phyloP scores from a whole-genome alignment of 2,888 invertebrate species.

The Torymus tubicola region DNA sequence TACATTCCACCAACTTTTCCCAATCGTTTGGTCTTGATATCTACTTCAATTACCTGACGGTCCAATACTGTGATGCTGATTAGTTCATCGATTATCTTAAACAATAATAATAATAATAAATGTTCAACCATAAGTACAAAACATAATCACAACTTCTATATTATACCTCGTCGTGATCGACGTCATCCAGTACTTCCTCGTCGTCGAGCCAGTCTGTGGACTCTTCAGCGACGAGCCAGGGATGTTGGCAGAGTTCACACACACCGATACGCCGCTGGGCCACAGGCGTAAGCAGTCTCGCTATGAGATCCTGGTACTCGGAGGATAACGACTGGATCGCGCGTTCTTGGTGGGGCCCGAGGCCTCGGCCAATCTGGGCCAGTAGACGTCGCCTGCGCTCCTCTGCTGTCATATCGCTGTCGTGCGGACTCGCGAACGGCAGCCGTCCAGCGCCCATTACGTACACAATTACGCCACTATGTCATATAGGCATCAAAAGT shows the following conservation, averaged over 20 bases:
- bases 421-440: conserved; percentile 80
- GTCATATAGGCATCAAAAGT: no score
- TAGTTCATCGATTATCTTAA: conserved; percentile 77
- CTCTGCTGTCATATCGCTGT: conserved; percentile 76
- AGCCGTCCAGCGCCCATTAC: conserved; percentile 86
- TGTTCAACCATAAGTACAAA: not conserved
- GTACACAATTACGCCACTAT: conserved; percentile 85
- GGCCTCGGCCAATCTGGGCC: conserved; percentile 82
- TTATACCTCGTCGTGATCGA: conserved; percentile 57
- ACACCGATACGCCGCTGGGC: conserved; percentile 79
- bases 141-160: conserved; percentile 21
- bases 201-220: conserved; percentile 70
- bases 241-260: conserved; percentile 79
- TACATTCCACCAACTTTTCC: conserved; percentile 81
- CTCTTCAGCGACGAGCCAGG: conserved; percentile 79
- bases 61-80: conserved; percentile 77
- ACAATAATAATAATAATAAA: conserved; percentile 3
- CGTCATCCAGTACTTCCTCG: conserved; percentile 45
- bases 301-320: conserved; percentile 77
- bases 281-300: conserved; percentile 79
- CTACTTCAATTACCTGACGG: conserved; percentile 76
- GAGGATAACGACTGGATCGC: conserved; percentile 77
- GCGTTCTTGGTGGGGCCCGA: conserved; percentile 79
- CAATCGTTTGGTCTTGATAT: conserved; percentile 79
- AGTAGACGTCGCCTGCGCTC: conserved; percentile 81